Evolutionary conservation across 2,888 invertebrate species (phyloP).

Genomic region (Augochlorella aurata): DNA sequence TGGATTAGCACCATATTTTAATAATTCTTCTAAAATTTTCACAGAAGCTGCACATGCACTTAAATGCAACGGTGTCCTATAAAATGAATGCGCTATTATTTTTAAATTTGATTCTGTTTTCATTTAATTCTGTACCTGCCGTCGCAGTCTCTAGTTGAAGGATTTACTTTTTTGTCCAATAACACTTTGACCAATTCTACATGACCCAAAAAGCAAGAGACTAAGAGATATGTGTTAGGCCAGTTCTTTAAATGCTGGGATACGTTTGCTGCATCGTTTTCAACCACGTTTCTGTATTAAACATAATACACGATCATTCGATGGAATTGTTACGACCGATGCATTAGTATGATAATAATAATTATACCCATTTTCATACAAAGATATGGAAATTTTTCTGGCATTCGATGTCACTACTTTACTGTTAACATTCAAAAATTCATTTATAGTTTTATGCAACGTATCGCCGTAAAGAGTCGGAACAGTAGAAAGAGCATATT

Average conservation of each 20-base stretch:
- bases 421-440: constrained; percentile 59
- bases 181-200: constrained; percentile 83
- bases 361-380: constrained; percentile 67
- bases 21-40: constrained; percentile 87
- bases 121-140: constrained; percentile 85
- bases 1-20: constrained; percentile 87
- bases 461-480: constrained; percentile 68
- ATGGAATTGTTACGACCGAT: neutral
- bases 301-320: neutral
- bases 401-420: constrained; percentile 43
- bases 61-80: constrained; percentile 88
- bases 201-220: constrained; percentile 86
- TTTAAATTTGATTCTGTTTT: constrained; percentile 30
- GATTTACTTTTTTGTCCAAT: constrained; percentile 84
- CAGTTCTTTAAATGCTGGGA: constrained; percentile 82
- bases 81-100: neutral
- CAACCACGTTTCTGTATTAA: constrained; percentile 66
- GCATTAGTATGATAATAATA: neutral
- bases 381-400: constrained; percentile 55
- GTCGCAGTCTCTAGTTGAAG: constrained; percentile 86
- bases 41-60: constrained; percentile 90
- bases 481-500: constrained; percentile 71
- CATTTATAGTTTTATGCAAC: constrained; percentile 66
- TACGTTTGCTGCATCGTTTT: constrained; percentile 76
- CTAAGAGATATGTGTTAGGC: constrained; percentile 84